Evolutionary conservation across 2,113 vertebrate genomes (phyloP), one percentile per base, ranked within the genome.

Genomic region (Illadopsis cleaveri): DNA sequence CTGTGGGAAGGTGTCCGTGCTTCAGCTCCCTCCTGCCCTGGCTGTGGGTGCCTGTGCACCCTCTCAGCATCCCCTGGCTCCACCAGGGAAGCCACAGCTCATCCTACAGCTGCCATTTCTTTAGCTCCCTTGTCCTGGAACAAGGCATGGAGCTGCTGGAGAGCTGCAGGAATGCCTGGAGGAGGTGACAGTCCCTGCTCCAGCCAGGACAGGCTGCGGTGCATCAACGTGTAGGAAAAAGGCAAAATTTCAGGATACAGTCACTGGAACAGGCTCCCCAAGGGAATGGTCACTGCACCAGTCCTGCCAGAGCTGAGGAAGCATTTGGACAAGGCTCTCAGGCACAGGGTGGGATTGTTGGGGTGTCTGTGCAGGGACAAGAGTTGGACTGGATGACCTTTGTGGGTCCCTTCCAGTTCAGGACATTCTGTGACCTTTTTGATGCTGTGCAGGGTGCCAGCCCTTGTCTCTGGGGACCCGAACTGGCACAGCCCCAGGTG

Each of bases 191-290:
- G 16, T 3, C 5, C 0, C n/a, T 12, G 17, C 62, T 68, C 7
- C 42, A 22, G 42, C 54, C 5, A 2, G 78, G 33, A 33, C 22
- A 3, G 0, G 0, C 71, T 48, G 50, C 7, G 4, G 30, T 0
- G 1, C 48, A 12, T 11, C 3, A 0, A 1, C 1, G 17, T 0
- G 0, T 2, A 9, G 54, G 62, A 4, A 61, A 76, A 83, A 54
- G 17, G 45, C 11, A 42, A 19, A 23, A 61, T 15, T 21, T 30
- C 54, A 25, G 78, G n/a, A 15, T 38, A 1, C 15, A 38, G 27
- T 2, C 31, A 7, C 35, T 28, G 58, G 12, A 71, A 23, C 11
- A 20, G 66, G 37, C 6, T 58, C 33, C 37, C 15, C 28, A 5
- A 7, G 60, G 51, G 11, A 12, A 2, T 8, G 45, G 2, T 21